These are phyloP conservation scores for Maconellicoccus hirsutus DNA, from an alignment of 1,140 invertebrate species.

Conservation along the genomic window DNA sequence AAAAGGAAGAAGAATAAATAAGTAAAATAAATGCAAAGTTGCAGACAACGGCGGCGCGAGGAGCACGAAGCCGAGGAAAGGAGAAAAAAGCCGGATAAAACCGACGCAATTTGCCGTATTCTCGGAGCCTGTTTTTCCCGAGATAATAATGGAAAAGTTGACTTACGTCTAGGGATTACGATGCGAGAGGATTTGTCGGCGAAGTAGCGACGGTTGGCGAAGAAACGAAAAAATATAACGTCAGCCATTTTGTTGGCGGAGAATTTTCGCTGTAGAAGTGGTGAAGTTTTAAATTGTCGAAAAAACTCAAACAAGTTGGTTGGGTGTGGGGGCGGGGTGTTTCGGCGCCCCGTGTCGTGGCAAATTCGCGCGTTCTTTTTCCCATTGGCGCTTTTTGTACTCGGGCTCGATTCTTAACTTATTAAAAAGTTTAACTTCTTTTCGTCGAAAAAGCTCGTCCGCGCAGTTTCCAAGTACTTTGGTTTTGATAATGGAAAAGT, in stretches of 20 bases:
- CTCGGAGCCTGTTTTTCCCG: slow-evolving; percentile 16
- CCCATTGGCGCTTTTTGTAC: slow-evolving; percentile 18
- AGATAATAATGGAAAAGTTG: slow-evolving; percentile 22
- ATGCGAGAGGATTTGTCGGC: slow-evolving; percentile 10
- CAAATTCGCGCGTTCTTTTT: slow-evolving; percentile 9
- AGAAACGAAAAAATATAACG: slow-evolving; percentile 14
- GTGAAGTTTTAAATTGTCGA: slow-evolving; percentile 18
- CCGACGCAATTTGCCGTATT: slow-evolving; percentile 16
- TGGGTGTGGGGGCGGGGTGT: no score
- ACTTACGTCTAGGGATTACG: slow-evolving; percentile 21
- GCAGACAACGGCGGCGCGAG: background rate
- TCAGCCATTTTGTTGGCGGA: slow-evolving; percentile 14
- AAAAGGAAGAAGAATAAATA: background rate
- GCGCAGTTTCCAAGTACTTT: slow-evolving; percentile 13
- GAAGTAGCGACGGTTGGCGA: background rate
- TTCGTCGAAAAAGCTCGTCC: slow-evolving; percentile 16
- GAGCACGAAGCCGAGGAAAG: background rate
- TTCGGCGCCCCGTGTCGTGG: background rate
- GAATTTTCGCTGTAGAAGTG: slow-evolving; percentile 11
- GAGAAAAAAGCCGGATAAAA: background rate
- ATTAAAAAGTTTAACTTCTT: slow-evolving; percentile 21
- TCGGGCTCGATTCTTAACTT: slow-evolving; percentile 13
- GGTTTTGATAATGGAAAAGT: slow-evolving; percentile 16
- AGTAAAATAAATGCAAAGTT: slow-evolving; percentile 11
- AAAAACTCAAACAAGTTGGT: slow-evolving; percentile 9